These are phyloP conservation scores for Aculops lycopersici DNA, from an alignment of 1,140 invertebrate genomes.

Conservation along the genomic window DNA sequence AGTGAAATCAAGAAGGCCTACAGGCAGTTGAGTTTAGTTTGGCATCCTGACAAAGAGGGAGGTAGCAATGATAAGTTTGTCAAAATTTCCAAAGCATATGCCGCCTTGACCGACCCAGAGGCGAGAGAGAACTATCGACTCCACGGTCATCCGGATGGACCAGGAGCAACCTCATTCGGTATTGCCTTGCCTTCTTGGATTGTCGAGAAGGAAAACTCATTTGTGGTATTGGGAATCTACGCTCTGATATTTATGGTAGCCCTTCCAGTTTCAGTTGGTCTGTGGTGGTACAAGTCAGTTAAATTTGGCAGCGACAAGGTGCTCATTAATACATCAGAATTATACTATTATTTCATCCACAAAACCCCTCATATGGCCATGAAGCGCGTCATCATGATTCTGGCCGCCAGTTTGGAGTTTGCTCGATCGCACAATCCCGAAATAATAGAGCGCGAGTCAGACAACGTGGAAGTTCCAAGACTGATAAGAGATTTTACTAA, in stretches of 20 bases:
- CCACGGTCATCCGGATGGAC: conserved; percentile 97
- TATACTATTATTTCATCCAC: conserved; percentile 81
- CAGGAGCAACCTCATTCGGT: conserved; percentile 89
- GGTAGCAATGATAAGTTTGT: conserved; percentile 91
- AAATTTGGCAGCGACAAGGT: conserved; percentile 39
- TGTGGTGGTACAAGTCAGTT: conserved; percentile 96
- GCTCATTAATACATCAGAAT: conserved; percentile 63
- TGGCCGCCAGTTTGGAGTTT: conserved; percentile 82
- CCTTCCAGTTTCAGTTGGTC: conserved; percentile 61
- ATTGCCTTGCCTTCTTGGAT: conserved; percentile 98
- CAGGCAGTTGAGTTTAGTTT: conserved; percentile 55
- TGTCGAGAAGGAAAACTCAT: conserved; percentile 94
- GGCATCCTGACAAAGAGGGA: conserved; percentile 90
- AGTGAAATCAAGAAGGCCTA: conserved; percentile 81
- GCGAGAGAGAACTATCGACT: conserved; percentile 88
- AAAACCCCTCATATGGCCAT: conserved; percentile 78
- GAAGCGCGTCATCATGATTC: conserved; percentile 70
- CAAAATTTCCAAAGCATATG: conserved; percentile 78
- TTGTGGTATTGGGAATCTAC: conserved; percentile 74
- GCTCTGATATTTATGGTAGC: conserved; percentile 89
- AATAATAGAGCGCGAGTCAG: conserved; percentile 60
- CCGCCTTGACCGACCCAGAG: conserved; percentile 58
- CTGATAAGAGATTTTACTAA: conserved; percentile 62
- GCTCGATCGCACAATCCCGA: conserved; percentile 71
- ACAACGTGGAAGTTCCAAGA: conserved; percentile 75